Base-by-base conservation (phyloP, 2,888 invertebrate genomes). In the Leptothorax acervorum region DNA sequence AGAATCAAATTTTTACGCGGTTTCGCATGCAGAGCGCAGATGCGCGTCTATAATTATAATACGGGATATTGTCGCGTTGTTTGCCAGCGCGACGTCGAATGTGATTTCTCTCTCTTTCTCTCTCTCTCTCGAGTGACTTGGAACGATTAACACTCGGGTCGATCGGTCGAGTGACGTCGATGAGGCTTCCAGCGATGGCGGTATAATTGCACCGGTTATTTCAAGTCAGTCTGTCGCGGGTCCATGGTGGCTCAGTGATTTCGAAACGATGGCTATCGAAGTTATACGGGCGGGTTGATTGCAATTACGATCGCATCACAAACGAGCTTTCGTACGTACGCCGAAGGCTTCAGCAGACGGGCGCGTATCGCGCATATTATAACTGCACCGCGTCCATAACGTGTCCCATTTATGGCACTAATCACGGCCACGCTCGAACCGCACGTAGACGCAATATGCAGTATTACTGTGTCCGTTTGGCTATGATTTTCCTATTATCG, bases 381-480 rank as follows among this genome's bases (percentile, higher is more conserved):
- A 86, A 88, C 70, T 57, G 73, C 42, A 45, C 39, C 63, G 51
- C 76, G 85, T 87, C 71, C 70, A 63, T 84, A 82, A 90, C 81
- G 70, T 75, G 75, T 85, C 65, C 83, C 85, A 86, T 83, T 88
- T 86, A 86, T 79, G 82, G 83, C 74, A 60, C 85, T 88, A 90
- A 89, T 89, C 85, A 86, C 65, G 62, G 63, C 74, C 85, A 78
- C 73, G 82, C 74, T 88, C 84, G 86, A 68, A 88, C 88, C 85
- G 63, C 90, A 88, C 81, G 85, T 85, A 85, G 82, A 88, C 82
- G 86, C 85, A 86, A 89, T 89, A 89, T 82, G 68, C 73, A 60
- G 62, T 63, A 81, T 86, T 86, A 82, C 68, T 73, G 79, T 82
- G 70, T 18, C 42, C 48, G 66, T 51, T 48, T 15, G 65, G 39